Evolutionary conservation across 1,140 invertebrate species (phyloP).

Genomic region (Conus ventricosus): DNA sequence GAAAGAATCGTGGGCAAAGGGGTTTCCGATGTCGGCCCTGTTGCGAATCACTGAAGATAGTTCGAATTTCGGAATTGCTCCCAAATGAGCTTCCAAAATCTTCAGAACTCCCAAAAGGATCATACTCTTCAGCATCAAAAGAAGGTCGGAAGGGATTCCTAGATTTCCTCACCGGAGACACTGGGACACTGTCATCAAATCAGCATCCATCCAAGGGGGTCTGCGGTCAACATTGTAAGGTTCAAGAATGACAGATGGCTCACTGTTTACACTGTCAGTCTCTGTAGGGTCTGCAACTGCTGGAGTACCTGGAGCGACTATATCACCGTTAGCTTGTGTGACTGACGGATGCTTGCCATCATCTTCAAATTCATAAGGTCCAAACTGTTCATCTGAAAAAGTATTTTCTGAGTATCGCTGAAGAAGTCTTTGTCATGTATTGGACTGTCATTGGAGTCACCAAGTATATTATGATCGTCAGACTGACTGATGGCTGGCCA

Average conservation of each 20-base stretch:
- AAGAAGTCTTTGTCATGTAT: background rate
- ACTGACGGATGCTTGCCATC: background rate
- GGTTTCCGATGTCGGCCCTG: background rate
- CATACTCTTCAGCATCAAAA: background rate
- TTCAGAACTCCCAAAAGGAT: background rate
- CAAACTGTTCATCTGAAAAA: background rate
- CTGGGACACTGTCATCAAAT: background rate
- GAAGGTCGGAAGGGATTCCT: background rate
- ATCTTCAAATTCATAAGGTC: background rate
- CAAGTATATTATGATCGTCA: background rate
- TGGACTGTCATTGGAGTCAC: background rate
- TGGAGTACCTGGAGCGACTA: background rate
- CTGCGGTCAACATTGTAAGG: slow-evolving; percentile 35
- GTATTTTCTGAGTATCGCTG: background rate
- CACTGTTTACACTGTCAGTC: slow-evolving; percentile 28
- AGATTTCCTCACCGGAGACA: background rate
- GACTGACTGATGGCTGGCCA: background rate
- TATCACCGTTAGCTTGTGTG: slow-evolving; percentile 1
- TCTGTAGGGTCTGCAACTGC: slow-evolving; percentile 19
- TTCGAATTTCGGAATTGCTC: background rate
- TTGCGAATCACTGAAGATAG: background rate
- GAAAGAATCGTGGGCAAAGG: background rate
- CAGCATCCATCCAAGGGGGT: slow-evolving; percentile 41
- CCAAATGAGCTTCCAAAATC: slow-evolving; percentile 29
- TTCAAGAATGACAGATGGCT: slow-evolving; percentile 33